Percentiles rank a stretch among this genome's conserved stretches.
These are phyloP conservation scores for Percina caprodes DNA, from an alignment of 2,113 vertebrate species.

Conservation along the genomic window DNA sequence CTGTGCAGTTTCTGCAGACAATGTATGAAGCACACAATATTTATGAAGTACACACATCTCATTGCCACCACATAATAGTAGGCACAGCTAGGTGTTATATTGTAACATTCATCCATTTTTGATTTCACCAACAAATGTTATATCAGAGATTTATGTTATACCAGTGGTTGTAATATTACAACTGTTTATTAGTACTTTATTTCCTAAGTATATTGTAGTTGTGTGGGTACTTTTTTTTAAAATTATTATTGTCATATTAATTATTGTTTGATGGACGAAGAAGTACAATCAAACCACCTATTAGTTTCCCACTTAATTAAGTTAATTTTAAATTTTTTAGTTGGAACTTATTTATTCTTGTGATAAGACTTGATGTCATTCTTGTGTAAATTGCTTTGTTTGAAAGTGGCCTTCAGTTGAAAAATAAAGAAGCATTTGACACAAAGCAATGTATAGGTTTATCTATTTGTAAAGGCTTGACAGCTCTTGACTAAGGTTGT, in stretches of 20 bases:
- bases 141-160: conserved; percentile 51
- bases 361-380: conserved; percentile 73
- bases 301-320: conserved; percentile 44
- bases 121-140: conserved; percentile 55
- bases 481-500: conserved; percentile 66
- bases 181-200: conserved; percentile 61
- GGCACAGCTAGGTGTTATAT: conserved; percentile 49
- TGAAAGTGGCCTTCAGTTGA: conserved; percentile 81
- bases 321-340: conserved; percentile 21
- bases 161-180: conserved; percentile 66
- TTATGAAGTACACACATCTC: conserved; percentile 60
- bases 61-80: conserved; percentile 45
- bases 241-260: conserved; percentile 45
- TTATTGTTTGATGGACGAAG: conserved; percentile 59
- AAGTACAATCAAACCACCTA: conserved; percentile 61
- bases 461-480: conserved; percentile 73
- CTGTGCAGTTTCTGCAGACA: conserved; percentile 58
- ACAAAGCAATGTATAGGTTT: conserved; percentile 79
- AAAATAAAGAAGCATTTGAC: conserved; percentile 75
- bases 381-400: conserved; percentile 74
- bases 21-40: conserved; percentile 75
- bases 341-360: conserved; percentile 54
- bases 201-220: conserved; percentile 61
- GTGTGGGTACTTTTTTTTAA: conserved; percentile 56
- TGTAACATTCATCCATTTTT: conserved; percentile 44